Evolutionary conservation across 2,888 invertebrate genomes (phyloP), one percentile per base, ranked within the genome.

Genomic region (Liodrosophila aerea): DNA sequence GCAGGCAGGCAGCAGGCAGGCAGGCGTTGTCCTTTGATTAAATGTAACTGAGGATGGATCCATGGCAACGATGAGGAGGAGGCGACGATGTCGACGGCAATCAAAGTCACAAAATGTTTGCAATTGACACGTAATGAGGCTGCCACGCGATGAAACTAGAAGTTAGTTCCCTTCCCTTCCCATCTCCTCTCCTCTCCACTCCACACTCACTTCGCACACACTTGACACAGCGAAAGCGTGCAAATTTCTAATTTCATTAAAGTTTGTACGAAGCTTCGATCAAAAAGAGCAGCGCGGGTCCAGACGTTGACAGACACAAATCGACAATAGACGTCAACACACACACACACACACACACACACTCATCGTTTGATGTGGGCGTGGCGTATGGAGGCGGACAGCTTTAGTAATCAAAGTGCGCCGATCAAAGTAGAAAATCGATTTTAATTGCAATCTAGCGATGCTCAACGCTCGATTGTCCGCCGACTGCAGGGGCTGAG

Each of bases 221-320:
- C 43, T 70, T 78, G 61, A 39, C 56, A 50, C 46, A 61, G 49
- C 47, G 41, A 44, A 29, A 45, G 73, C 59, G 83, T 70, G 63
- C 69, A 72, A 78, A 73, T 83, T 85, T 81, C 85, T 85, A 81
- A 85, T 85, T 81, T 85, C 85, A 81, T 85, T 85, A 83, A 73
- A 80, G 64, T 76, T 73, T 74, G 76, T 64, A 51, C 59, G 65
- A 72, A 62, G 33, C 68, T 56, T 18, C 9, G 43, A 36, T 33
- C 45, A 30, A 33, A 45, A 36, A 22, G 7, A 9, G 13, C 13
- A 1, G 33, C 12, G 8, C 18, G 8, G 22, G 7, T 45, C 49
- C 68, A 85, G 76, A 85, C 85, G 77, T 78, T 78, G 78, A 78
- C 83, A 78, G 78, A 64, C 85, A 77, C 78, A 70, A 83, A 85